Conservation (phyloP, 2,113 vertebrate species). For the human (Homo sapiens) region DNA sequence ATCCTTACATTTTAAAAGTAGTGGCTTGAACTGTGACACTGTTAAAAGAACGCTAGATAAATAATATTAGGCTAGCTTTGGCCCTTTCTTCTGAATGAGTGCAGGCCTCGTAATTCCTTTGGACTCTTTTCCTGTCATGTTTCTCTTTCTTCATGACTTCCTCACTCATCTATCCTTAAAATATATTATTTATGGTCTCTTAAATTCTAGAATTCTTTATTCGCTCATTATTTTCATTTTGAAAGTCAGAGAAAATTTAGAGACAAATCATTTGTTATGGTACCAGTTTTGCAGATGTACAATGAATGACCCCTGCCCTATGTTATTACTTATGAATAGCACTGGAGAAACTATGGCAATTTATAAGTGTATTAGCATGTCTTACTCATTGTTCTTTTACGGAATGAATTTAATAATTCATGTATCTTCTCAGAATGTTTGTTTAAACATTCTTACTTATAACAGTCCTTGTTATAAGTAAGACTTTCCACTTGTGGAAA, state of each 20-base stretch:
- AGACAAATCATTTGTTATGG: not conserved
- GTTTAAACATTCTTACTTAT: slow-evolving; percentile 56
- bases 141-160: not conserved
- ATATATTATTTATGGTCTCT: slow-evolving; percentile 47
- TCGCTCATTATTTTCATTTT: slow-evolving; percentile 50
- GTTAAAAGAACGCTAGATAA: not conserved
- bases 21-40: not conserved
- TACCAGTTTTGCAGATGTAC: not conserved
- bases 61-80: not conserved
- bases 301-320: not conserved
- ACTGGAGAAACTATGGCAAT: not conserved
- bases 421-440: slow-evolving; percentile 75
- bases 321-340: slow-evolving; percentile 21
- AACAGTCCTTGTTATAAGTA: slow-evolving; percentile 56
- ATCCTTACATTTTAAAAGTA: not conserved
- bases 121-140: not conserved
- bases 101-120: not conserved
- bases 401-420: slow-evolving; percentile 79
- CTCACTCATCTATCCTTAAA: slow-evolving; percentile 10
- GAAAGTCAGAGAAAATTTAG: not conserved
- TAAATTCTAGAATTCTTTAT: not conserved
- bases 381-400: slow-evolving; percentile 50
- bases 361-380: slow-evolving; percentile 21
- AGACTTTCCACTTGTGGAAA: slow-evolving; percentile 65
- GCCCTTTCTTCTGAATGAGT: not conserved